Percentiles rank a stretch among this genome's conserved stretches.
Conservation (phyloP, 1,140 invertebrate species). For the Micrasema minimum region DNA sequence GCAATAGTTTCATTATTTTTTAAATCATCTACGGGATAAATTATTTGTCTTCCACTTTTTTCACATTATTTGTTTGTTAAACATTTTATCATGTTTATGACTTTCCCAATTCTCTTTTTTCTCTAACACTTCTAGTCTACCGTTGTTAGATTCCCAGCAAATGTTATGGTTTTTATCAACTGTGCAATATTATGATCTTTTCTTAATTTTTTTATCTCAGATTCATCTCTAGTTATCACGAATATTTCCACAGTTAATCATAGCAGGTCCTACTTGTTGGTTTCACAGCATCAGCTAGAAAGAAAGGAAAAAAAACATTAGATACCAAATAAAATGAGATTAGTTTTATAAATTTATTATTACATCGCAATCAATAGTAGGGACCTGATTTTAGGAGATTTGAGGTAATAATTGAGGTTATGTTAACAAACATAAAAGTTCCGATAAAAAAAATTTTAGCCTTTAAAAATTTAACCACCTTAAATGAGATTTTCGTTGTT, state of each 20-base stretch:
- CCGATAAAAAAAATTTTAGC: no score
- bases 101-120: slow-evolving; percentile 20
- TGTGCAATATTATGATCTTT: slow-evolving; percentile 9
- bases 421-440: no score
- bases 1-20: slow-evolving; percentile 6
- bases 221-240: slow-evolving; percentile 1
- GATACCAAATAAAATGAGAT: background rate
- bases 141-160: slow-evolving; percentile 35
- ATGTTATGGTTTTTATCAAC: slow-evolving; percentile 51
- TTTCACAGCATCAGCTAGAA: slow-evolving; percentile 32
- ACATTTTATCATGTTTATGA: background rate
- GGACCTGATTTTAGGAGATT: no score
- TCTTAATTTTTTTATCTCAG: slow-evolving; percentile 3
- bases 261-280: slow-evolving; percentile 6
- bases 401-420: no score
- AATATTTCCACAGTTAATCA: background rate
- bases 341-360: no score
- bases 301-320: slow-evolving; percentile 25
- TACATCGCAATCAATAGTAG: no score
- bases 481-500: no score
- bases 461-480: no score
- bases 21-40: slow-evolving; percentile 15
- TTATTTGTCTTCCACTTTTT: slow-evolving; percentile 8
- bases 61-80: background rate
- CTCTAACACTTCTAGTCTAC: background rate